Percentiles rank a stretch among this genome's conserved stretches.
phyloP scores from a whole-genome alignment of 1,140 invertebrate species.

The Frieseomelitta varia region DNA sequence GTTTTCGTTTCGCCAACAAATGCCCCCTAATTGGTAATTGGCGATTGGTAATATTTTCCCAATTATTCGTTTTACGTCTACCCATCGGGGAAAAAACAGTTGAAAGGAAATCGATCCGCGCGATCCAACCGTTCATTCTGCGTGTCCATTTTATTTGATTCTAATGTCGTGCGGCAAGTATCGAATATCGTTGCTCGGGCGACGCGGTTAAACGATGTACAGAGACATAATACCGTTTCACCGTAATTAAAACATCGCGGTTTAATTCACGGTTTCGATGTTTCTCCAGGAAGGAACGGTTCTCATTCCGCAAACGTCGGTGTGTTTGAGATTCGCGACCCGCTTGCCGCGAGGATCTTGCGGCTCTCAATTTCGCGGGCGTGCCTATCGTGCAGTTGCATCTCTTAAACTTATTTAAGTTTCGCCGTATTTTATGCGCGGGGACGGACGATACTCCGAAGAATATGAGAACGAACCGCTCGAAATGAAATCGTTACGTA shows the following conservation, averaged over 20 bases:
- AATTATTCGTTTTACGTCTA: constrained; percentile 56
- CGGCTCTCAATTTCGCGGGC: constrained; percentile 56
- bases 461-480: constrained; percentile 47
- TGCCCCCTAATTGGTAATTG: constrained; percentile 44
- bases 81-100: no score
- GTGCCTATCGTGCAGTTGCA: constrained; percentile 66
- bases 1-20: not conserved
- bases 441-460: constrained; percentile 50
- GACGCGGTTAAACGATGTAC: not conserved
- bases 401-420: constrained; percentile 73
- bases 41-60: constrained; percentile 46
- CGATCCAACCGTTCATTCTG: not conserved
- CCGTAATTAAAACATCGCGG: constrained; percentile 37
- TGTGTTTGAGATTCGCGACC: constrained; percentile 13
- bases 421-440: constrained; percentile 66
- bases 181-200: not conserved
- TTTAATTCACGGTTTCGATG: constrained; percentile 29
- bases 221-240: constrained; percentile 19
- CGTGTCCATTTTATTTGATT: not conserved
- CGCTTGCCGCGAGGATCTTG: constrained; percentile 15
- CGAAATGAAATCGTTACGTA: constrained; percentile 53
- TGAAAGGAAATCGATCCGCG: not conserved
- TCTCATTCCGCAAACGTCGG: constrained; percentile 43
- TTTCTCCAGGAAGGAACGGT: not conserved
- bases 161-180: not conserved